A percentile compares a stretch with the other conserved stretches of the same genome.
Evolutionary conservation across 2,113 vertebrate genomes (phyloP).

Genomic region (Australoheros scitulus): DNA sequence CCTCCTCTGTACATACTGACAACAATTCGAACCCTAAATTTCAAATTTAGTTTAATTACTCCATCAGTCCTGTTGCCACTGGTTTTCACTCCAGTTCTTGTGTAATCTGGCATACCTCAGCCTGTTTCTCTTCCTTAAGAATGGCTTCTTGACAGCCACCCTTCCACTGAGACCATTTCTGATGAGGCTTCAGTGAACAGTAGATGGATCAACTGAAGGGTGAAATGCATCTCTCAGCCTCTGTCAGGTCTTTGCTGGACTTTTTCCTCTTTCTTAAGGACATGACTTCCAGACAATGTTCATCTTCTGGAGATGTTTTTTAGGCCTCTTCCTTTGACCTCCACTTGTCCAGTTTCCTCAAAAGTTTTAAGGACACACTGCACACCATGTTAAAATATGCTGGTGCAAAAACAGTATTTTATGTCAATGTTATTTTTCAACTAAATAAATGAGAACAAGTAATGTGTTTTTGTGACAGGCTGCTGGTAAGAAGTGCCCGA

Average conservation of each 20-base stretch:
- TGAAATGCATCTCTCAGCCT: not conserved
- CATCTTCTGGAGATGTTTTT: not conserved
- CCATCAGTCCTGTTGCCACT: not conserved
- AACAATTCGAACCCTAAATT: too few relatives aligned
- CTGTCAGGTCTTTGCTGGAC: not conserved
- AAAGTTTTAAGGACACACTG: not conserved
- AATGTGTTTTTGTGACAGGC: not conserved
- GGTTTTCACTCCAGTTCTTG: not conserved
- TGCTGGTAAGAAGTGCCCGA: not conserved
- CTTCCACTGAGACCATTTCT: not conserved
- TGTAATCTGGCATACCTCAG: not conserved
- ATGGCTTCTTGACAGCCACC: not conserved
- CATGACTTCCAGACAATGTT: not conserved
- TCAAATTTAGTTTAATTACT: not conserved
- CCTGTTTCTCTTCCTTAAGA: not conserved
- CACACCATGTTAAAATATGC: not conserved
- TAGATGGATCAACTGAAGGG: not conserved
- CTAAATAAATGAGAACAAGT: not conserved
- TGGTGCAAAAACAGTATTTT: not conserved
- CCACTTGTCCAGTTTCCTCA: not conserved
- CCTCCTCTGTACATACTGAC: not conserved
- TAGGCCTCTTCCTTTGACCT: not conserved
- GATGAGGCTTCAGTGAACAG: not conserved
- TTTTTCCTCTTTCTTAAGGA: not conserved
- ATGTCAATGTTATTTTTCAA: not conserved